A percentile compares a stretch with the other conserved stretches of the same genome.
phyloP scores from a whole-genome alignment of 2,888 invertebrate species.

The Blastobasis adustella region DNA sequence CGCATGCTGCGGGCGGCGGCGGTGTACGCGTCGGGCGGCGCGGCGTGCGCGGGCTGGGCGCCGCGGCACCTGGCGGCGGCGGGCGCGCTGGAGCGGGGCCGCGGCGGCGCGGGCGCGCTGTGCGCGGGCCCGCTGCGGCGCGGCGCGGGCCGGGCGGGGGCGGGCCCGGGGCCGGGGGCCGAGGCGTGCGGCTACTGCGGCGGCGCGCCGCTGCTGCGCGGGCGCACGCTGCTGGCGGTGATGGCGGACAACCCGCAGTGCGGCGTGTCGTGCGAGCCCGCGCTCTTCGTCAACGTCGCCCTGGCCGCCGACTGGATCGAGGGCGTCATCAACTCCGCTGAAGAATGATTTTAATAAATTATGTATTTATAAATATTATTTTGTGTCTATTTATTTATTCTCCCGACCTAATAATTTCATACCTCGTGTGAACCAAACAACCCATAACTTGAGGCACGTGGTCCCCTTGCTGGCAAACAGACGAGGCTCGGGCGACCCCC shows the following conservation, averaged over 20 bases:
- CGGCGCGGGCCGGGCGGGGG: constrained; percentile 38
- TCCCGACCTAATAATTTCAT: too few relatives aligned
- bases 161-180: constrained; percentile 29
- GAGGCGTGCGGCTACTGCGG: constrained; percentile 44
- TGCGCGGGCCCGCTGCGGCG: constrained; percentile 27
- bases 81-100: constrained; percentile 9
- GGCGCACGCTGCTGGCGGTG: constrained; percentile 28
- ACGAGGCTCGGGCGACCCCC: too few relatives aligned
- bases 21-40: background rate
- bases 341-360: too few relatives aligned
- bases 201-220: constrained; percentile 45
- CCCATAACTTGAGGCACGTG: too few relatives aligned
- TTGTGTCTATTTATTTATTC: too few relatives aligned
- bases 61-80: constrained; percentile 10
- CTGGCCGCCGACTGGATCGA: constrained; percentile 37
- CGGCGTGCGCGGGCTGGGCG: constrained; percentile 4
- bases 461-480: too few relatives aligned
- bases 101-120: constrained; percentile 18
- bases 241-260: constrained; percentile 39
- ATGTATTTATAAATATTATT: too few relatives aligned
- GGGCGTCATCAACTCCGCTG: constrained; percentile 14
- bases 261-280: constrained; percentile 46
- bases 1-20: background rate
- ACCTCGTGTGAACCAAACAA: too few relatives aligned
- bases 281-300: constrained; percentile 40